Evolutionary conservation across 1,140 invertebrate genomes (phyloP).

Genomic region (Oreohelix idahoensis): DNA sequence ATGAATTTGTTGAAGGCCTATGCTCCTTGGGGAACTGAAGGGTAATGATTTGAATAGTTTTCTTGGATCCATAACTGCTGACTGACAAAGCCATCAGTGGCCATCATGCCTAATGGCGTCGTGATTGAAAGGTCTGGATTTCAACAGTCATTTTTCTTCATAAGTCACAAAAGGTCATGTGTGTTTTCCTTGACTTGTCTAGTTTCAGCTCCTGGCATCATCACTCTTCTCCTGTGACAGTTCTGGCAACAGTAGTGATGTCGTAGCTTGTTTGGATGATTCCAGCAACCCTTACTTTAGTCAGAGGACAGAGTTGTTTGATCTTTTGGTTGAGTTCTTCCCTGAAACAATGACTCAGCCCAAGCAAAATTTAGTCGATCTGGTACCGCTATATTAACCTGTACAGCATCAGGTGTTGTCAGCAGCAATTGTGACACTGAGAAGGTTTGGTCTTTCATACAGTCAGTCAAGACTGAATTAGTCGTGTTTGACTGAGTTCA

Average conservation of each 20-base stretch:
- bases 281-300: constrained; percentile 69
- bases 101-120: too few relatives aligned
- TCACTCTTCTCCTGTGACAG: constrained; percentile 73
- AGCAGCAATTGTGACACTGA: background rate
- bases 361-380: constrained; percentile 79
- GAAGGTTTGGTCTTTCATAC: background rate
- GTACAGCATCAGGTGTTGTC: background rate
- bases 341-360: constrained; percentile 82
- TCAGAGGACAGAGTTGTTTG: constrained; percentile 78
- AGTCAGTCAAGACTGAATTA: background rate
- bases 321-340: constrained; percentile 80
- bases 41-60: too few relatives aligned
- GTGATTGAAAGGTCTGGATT: too few relatives aligned
- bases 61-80: too few relatives aligned
- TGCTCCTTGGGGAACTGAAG: too few relatives aligned
- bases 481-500: too few relatives aligned
- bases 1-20: too few relatives aligned
- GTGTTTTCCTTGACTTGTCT: constrained; percentile 48
- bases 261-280: constrained; percentile 44
- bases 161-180: too few relatives aligned
- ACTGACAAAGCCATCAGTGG: too few relatives aligned
- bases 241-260: constrained; percentile 57
- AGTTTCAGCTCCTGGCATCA: constrained; percentile 76
- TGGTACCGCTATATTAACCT: constrained; percentile 72
- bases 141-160: too few relatives aligned